A percentile compares a stretch with the other conserved stretches of the same genome.
Evolutionary conservation across 1,140 invertebrate genomes (phyloP).

Genomic region (Leptinotarsa undecemlineata): DNA sequence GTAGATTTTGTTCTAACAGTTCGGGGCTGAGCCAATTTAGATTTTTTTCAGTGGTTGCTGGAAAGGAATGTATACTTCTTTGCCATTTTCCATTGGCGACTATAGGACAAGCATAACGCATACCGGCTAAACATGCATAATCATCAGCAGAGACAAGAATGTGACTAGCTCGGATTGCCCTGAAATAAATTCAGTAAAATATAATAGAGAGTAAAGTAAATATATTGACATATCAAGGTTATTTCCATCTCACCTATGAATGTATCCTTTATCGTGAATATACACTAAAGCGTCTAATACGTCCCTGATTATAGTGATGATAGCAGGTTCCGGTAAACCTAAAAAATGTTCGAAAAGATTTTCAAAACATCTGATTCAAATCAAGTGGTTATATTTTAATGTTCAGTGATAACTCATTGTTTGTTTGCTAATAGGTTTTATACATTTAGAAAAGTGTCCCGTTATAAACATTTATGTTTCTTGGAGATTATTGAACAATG

Average conservation of each 20-base stretch:
- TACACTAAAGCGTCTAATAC: constrained; percentile 79
- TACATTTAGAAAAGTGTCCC: too few species aligned
- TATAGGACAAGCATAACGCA: constrained; percentile 75
- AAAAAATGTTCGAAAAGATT: constrained; percentile 30
- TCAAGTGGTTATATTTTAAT: too few species aligned
- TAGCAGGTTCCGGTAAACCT: constrained; percentile 78
- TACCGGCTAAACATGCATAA: constrained; percentile 71
- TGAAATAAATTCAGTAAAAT: constrained; percentile 54
- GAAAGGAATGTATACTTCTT: constrained; percentile 73
- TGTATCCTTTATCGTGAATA: constrained; percentile 80
- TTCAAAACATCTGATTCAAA: background rate
- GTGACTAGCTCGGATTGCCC: constrained; percentile 81
- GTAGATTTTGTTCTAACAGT: constrained; percentile 86
- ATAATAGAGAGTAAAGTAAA: background rate
- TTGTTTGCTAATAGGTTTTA: too few species aligned
- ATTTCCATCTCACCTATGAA: constrained; percentile 70
- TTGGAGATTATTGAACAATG: background rate
- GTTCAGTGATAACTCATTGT: too few species aligned
- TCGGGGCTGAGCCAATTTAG: constrained; percentile 90
- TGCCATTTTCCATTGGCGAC: constrained; percentile 72
- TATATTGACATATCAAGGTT: background rate
- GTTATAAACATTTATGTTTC: too few species aligned
- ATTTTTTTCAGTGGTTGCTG: constrained; percentile 68
- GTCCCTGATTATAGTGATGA: constrained; percentile 79
- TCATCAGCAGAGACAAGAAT: constrained; percentile 76